These are phyloP conservation scores for Clamator glandarius DNA, from an alignment of 2,797 vertebrate genomes.

Conservation along the genomic window DNA sequence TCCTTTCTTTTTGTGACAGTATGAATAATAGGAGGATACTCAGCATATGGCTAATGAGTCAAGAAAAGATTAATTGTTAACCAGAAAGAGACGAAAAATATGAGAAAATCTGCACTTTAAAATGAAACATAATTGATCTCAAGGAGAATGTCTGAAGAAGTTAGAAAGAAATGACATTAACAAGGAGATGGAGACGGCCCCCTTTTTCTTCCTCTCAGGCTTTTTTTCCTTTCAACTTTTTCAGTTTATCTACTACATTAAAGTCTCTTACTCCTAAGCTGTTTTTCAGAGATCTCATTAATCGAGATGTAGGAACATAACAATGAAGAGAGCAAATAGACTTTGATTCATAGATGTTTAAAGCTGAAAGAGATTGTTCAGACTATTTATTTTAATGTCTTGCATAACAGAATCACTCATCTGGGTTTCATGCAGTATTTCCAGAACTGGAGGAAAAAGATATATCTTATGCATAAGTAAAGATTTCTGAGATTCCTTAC, in stretches of 20 bases:
- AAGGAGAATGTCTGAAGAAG: not conserved
- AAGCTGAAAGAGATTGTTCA: conserved; percentile 36
- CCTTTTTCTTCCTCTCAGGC: not conserved
- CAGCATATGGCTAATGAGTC: not conserved
- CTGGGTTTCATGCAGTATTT: conserved; percentile 13
- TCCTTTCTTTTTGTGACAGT: not conserved
- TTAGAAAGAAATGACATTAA: not conserved
- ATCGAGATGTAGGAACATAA: conserved; percentile 6
- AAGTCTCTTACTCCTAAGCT: conserved; percentile 4
- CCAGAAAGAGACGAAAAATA: not conserved
- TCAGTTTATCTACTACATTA: conserved; percentile 6
- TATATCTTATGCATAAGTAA: conserved; percentile 12
- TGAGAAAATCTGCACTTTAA: not conserved
- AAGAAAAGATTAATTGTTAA: not conserved
- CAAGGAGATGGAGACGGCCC: not conserved
- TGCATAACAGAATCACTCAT: not conserved
- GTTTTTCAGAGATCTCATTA: conserved; percentile 34
- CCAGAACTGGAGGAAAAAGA: not conserved
- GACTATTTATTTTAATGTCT: conserved; percentile 44
- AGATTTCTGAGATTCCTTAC: not conserved
- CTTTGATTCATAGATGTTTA: conserved; percentile 52
- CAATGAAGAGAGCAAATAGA: conserved; percentile 32
- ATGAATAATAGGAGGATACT: not conserved
- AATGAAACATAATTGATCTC: not conserved
- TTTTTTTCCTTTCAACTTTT: not conserved